These are phyloP conservation scores for Engraulis encrasicolus DNA, from an alignment of 2,113 vertebrate genomes.

Conservation along the genomic window DNA sequence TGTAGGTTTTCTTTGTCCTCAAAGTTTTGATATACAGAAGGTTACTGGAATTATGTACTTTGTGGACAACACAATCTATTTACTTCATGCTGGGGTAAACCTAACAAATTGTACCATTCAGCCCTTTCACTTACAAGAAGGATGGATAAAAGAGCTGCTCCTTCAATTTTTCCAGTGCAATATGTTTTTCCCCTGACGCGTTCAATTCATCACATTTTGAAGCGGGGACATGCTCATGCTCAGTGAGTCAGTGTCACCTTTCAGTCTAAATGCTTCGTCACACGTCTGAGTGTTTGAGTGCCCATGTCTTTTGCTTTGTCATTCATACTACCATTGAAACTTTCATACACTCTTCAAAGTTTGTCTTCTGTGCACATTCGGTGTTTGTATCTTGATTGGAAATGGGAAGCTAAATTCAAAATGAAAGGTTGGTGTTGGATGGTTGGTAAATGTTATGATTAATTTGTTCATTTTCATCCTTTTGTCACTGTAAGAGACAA, in stretches of 20 bases:
- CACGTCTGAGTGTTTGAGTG: background rate
- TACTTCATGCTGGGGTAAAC: constrained; percentile 29
- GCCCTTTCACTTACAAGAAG: constrained; percentile 32
- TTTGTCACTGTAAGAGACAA: too few relatives aligned
- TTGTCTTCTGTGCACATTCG: background rate
- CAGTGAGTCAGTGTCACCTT: background rate
- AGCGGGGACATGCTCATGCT: constrained; percentile 4
- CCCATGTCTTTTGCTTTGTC: background rate
- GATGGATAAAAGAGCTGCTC: constrained; percentile 23
- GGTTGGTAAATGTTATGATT: too few relatives aligned
- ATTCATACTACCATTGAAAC: background rate
- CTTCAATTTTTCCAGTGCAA: background rate
- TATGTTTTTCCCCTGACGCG: constrained; percentile 18
- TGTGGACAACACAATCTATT: constrained; percentile 50
- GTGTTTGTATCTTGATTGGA: background rate
- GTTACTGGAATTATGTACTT: too few relatives aligned
- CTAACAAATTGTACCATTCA: too few relatives aligned
- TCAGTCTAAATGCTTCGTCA: background rate
- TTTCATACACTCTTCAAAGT: background rate
- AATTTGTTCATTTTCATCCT: too few relatives aligned
- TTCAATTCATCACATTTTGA: constrained; percentile 34
- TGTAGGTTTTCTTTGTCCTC: constrained; percentile 20
- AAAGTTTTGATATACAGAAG: constrained; percentile 29
- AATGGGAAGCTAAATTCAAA: background rate
- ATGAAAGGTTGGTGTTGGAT: too few relatives aligned